Conservation (phyloP, 2,797 vertebrate species). For the Sparidentex hasta region DNA sequence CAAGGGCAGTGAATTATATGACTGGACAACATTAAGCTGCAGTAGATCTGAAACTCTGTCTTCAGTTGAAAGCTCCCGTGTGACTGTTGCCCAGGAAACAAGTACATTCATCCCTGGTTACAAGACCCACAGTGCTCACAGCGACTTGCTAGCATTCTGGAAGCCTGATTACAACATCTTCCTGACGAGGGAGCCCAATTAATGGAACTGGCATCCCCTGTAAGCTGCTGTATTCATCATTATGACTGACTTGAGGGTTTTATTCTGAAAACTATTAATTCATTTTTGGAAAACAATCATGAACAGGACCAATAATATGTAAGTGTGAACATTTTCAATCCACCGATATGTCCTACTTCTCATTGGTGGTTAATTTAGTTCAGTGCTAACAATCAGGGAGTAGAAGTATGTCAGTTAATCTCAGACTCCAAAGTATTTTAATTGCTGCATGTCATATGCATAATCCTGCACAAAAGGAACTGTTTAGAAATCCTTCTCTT, state of each 20-base stretch:
- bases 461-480: not conserved
- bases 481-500: not conserved
- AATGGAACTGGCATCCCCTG: not conserved
- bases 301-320: not conserved
- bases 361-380: not conserved
- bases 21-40: conserved; percentile 11
- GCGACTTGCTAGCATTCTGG: conserved; percentile 1
- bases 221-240: not conserved
- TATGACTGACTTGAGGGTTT: not conserved
- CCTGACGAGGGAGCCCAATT: conserved; percentile 33
- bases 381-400: not conserved
- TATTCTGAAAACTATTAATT: not conserved
- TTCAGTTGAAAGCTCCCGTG: conserved; percentile 30
- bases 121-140: conserved; percentile 62
- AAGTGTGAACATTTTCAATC: not conserved
- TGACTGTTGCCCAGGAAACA: conserved; percentile 77
- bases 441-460: not conserved
- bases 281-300: not conserved
- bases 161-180: conserved; percentile 34
- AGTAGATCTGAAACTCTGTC: conserved; percentile 37
- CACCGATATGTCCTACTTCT: not conserved
- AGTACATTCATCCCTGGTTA: conserved; percentile 57
- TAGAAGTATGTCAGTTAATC: not conserved
- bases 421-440: not conserved
- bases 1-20: conserved; percentile 1